These are phyloP conservation scores for Pseudomugil tenellus DNA, from an alignment of 2,797 vertebrate genomes.

Conservation along the genomic window DNA sequence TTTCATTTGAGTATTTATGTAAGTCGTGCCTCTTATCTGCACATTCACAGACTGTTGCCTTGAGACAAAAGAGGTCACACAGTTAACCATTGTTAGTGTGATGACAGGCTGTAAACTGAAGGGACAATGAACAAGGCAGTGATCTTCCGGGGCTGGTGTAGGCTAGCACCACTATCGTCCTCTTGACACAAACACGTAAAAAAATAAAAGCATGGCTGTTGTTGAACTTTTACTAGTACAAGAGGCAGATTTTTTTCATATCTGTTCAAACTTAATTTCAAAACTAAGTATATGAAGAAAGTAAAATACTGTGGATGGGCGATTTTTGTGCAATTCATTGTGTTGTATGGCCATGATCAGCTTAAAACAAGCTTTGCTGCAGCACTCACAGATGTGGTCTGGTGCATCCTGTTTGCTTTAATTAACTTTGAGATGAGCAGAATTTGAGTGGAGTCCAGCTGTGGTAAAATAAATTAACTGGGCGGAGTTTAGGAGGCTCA, in stretches of 20 bases:
- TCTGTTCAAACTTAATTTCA: neutral
- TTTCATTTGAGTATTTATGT: conserved; percentile 22
- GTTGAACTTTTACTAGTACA: conserved; percentile 34
- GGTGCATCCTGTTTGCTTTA: conserved; percentile 17
- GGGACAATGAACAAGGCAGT: conserved; percentile 78
- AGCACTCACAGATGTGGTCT: neutral
- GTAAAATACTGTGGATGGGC: neutral
- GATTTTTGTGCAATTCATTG: neutral
- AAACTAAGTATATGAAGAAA: conserved; percentile 11
- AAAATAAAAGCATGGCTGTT: conserved; percentile 1
- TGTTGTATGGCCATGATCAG: neutral
- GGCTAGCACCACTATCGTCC: conserved; percentile 59
- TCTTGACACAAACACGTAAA: conserved; percentile 14
- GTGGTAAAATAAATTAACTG: neutral
- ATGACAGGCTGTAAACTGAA: conserved; percentile 69
- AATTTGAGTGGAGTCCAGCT: neutral
- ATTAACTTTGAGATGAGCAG: neutral
- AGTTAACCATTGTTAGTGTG: conserved; percentile 79
- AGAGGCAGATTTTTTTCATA: conserved; percentile 29
- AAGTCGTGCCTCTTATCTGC: conserved; percentile 62
- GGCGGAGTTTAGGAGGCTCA: neutral
- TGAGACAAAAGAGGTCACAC: conserved; percentile 77
- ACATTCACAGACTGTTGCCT: conserved; percentile 62
- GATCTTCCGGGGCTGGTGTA: conserved; percentile 70
- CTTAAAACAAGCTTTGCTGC: neutral